Evolutionary conservation across 2,888 invertebrate species (phyloP).

Genomic region (Thecocarcelia acutangulata): DNA sequence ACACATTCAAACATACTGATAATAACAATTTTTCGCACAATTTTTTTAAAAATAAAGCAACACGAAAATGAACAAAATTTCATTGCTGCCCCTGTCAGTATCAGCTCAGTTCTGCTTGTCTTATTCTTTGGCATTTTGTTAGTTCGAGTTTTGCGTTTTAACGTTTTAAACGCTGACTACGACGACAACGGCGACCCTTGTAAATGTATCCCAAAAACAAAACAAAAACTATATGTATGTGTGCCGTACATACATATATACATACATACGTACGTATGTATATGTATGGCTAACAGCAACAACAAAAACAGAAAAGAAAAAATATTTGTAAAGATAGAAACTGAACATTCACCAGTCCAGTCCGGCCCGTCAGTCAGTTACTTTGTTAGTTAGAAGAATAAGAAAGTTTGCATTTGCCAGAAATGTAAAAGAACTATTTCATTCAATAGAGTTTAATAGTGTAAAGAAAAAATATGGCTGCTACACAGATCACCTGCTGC

Average conservation of each 20-base stretch:
- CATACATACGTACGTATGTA: neutral
- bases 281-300: neutral
- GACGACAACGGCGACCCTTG: constrained; percentile 62
- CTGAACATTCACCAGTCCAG: constrained; percentile 60
- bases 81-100: constrained; percentile 69
- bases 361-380: constrained; percentile 49
- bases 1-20: constrained; percentile 46
- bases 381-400: constrained; percentile 53
- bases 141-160: constrained; percentile 75
- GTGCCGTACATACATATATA: neutral
- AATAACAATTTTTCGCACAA: constrained; percentile 62
- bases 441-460: too few relatives aligned
- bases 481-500: too few relatives aligned
- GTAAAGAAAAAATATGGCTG: too few relatives aligned
- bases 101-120: constrained; percentile 74
- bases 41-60: constrained; percentile 59
- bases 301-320: constrained; percentile 12
- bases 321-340: constrained; percentile 51
- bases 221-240: constrained; percentile 28
- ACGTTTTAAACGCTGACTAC: constrained; percentile 65
- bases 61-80: constrained; percentile 66
- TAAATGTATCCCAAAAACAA: constrained; percentile 61
- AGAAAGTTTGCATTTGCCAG: constrained; percentile 34
- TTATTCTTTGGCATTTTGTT: constrained; percentile 80
- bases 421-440: neutral